These are phyloP conservation scores for Larimichthys crocea DNA, from an alignment of 2,113 vertebrate genomes.

Conservation along the genomic window DNA sequence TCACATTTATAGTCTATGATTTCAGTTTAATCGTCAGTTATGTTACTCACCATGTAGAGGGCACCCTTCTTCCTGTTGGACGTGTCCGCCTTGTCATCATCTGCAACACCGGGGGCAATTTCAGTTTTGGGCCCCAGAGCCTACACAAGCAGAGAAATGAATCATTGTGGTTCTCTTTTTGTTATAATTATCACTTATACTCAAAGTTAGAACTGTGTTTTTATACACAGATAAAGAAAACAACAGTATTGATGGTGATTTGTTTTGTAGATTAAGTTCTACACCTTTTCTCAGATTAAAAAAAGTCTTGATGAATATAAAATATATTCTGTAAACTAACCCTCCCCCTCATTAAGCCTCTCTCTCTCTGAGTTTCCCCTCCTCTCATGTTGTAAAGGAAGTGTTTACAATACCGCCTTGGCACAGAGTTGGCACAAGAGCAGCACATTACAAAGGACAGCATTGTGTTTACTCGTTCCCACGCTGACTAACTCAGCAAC, in stretches of 20 bases:
- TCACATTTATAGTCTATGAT: neutral
- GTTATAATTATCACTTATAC: neutral
- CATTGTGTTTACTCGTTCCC: constrained; percentile 62
- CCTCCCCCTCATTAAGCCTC: constrained; percentile 22
- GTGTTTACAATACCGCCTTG: constrained; percentile 37
- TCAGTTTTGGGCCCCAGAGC: constrained; percentile 76
- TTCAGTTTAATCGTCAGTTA: neutral
- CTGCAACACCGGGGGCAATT: constrained; percentile 73
- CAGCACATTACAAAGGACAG: constrained; percentile 41
- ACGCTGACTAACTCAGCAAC: constrained; percentile 33
- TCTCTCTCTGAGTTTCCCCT: constrained; percentile 8
- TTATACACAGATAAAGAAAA: neutral
- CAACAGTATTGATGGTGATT: neutral
- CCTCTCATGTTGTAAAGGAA: constrained; percentile 28
- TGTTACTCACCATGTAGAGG: constrained; percentile 82
- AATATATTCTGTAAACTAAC: neutral
- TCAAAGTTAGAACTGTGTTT: neutral
- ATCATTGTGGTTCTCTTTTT: neutral
- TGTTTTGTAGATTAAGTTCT: neutral
- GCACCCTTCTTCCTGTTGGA: constrained; percentile 81
- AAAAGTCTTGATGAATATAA: neutral
- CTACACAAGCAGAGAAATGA: constrained; percentile 56
- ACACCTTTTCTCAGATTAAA: neutral
- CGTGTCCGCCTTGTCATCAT: constrained; percentile 76
- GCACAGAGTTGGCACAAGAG: constrained; percentile 52